Base-by-base conservation (phyloP, 2,888 invertebrate genomes). In the Campoplex nolae region DNA sequence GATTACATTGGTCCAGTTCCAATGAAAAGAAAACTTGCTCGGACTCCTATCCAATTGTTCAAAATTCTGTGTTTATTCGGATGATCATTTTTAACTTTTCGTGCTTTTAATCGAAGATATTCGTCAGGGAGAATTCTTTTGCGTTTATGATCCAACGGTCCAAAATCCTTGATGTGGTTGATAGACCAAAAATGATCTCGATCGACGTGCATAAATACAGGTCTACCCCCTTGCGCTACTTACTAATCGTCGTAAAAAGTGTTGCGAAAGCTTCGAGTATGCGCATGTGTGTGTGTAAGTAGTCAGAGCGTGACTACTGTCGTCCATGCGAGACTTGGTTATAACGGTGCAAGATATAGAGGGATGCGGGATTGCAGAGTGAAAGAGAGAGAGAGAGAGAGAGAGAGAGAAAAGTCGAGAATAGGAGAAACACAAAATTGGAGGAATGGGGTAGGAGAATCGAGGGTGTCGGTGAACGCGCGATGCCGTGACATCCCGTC, bases 401-500 rank as follows among this genome's bases (percentile, higher is more conserved):
- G 58, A n/a, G 65, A 54, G 70, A 71, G 38, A 68, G 58, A 18
- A 23, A 45, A 48, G 70, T 68, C 42, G 70, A 65, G 68, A 16
- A 42, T 42, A 48, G 48, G 68, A 45, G 51, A 71, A 77, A 67
- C 38, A 54, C 70, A 80, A 75, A 76, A 79, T 84, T 79, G 83
- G 35, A 67, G n/a, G 74, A 51, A 70, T 77, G 81, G 74, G 76
- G 75, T 74, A 76, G 58, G 77, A 86, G 76, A 86, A 87, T 88
- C 87, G 90, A 84, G 89, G 89, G 91, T 90, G 92, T 92, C 90
- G 92, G 89, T 89, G 88, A 92, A 92, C 90, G 92, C 91, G 92
- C 91, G 92, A 91, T 92, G 90, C 91, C 92, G 92, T 93, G 92
- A 92, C 93, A 93, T 92, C 91, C 91, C 91, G 90, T 89, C 90